These are phyloP conservation scores for Ecdyonurus torrentis DNA, from an alignment of 2,888 invertebrate species.

Conservation along the genomic window DNA sequence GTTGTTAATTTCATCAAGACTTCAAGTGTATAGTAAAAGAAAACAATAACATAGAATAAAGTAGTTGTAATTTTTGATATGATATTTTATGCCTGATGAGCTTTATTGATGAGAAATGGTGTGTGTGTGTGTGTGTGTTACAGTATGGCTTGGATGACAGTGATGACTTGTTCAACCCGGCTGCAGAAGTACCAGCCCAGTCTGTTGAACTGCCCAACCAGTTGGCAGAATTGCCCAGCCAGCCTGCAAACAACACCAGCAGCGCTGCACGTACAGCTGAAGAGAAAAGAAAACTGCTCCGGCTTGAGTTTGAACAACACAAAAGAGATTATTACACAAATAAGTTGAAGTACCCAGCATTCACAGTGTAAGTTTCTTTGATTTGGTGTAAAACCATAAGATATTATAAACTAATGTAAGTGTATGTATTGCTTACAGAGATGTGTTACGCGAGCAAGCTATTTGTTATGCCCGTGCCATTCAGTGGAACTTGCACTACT, in stretches of 20 bases:
- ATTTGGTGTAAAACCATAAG: slow-evolving; percentile 5
- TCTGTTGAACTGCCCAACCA: no score
- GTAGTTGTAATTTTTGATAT: no score
- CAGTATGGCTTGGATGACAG: slow-evolving; percentile 8
- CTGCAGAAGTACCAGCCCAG: no score
- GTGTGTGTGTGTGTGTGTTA: slow-evolving; percentile 5
- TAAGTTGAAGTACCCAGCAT: slow-evolving; percentile 64
- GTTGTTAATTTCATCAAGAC: no score
- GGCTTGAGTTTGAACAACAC: slow-evolving; percentile 60
- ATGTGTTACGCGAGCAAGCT: slow-evolving; percentile 63
- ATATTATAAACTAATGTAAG: neutral
- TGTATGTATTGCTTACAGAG: slow-evolving; percentile 31
- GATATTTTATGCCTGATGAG: no score
- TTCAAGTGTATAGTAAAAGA: no score
- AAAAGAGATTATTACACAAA: slow-evolving; percentile 85
- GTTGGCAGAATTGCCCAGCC: no score
- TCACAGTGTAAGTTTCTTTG: slow-evolving; percentile 46
- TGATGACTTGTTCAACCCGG: slow-evolving; percentile 2
- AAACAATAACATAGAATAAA: no score
- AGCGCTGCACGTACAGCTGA: no score
- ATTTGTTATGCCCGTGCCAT: slow-evolving; percentile 82
- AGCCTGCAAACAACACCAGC: no score
- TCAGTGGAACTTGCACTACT: slow-evolving; percentile 94
- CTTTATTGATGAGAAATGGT: slow-evolving; percentile 7
- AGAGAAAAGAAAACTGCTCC: slow-evolving; percentile 28